Conservation (phyloP, 2,113 vertebrate species). For the Austrofundulus limnaeus region DNA sequence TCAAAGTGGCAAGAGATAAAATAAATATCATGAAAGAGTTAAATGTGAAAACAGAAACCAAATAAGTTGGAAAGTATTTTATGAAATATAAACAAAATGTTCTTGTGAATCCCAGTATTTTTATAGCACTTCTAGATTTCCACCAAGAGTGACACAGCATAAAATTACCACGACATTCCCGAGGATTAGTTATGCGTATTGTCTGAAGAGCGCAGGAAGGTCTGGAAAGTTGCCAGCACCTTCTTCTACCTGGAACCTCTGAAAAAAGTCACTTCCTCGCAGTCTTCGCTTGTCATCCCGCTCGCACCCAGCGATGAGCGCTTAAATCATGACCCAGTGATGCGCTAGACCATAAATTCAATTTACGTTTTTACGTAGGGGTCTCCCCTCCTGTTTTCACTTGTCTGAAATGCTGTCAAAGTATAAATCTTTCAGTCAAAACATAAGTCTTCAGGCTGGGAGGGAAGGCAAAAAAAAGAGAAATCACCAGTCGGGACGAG, state of each 20-base stretch:
- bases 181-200: slow-evolving; percentile 66
- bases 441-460: slow-evolving; percentile 16
- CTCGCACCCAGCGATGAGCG: slow-evolving; percentile 12
- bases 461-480: neutral
- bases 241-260: slow-evolving; percentile 66
- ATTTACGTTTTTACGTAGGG: slow-evolving; percentile 15
- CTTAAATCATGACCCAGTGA: slow-evolving; percentile 41
- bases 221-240: slow-evolving; percentile 55
- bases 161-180: slow-evolving; percentile 54
- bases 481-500: slow-evolving; percentile 42
- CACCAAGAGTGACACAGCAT: slow-evolving; percentile 34
- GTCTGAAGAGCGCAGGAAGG: slow-evolving; percentile 63
- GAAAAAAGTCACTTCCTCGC: slow-evolving; percentile 55
- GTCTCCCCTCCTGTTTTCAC: slow-evolving; percentile 5
- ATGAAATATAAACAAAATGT: neutral
- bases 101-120: neutral
- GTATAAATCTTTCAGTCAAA: slow-evolving; percentile 18
- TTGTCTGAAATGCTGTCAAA: slow-evolving; percentile 34
- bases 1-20: too few relatives aligned
- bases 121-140: slow-evolving; percentile 20
- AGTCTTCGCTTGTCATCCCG: slow-evolving; percentile 51
- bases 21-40: neutral
- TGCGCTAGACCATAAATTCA: slow-evolving; percentile 40
- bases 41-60: neutral
- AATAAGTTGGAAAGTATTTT: neutral